These are phyloP conservation scores for Ascaphus truei DNA, from an alignment of 2,113 vertebrate genomes.

Conservation along the genomic window DNA sequence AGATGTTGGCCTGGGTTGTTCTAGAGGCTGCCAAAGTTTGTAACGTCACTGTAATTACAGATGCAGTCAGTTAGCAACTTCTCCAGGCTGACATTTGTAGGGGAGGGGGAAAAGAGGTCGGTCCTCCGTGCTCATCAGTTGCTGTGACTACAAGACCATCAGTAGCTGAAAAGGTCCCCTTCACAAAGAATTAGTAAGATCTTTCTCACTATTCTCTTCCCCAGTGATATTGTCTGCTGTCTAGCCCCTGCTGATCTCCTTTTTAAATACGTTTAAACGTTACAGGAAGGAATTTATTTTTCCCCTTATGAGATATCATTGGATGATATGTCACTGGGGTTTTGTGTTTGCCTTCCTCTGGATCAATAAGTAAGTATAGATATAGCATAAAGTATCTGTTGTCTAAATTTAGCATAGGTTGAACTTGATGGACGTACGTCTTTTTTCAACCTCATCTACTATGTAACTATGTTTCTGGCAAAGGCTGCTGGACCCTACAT, in stretches of 20 bases:
- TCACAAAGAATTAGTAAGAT: conserved; percentile 17
- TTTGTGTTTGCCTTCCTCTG: too few species aligned
- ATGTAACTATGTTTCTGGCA: too few species aligned
- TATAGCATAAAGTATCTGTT: too few species aligned
- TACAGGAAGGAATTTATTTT: too few species aligned
- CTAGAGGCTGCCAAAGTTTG: conserved; percentile 7
- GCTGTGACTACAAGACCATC: background rate
- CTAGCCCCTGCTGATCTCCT: conserved; percentile 15
- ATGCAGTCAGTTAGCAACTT: conserved; percentile 20
- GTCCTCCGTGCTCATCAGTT: conserved; percentile 11
- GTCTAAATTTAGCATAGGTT: too few species aligned
- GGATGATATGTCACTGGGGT: too few species aligned
- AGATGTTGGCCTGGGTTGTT: conserved; percentile 15
- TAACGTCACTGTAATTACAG: conserved; percentile 24
- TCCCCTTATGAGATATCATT: too few species aligned
- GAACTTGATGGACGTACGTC: too few species aligned
- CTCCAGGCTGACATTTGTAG: conserved; percentile 20
- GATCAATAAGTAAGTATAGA: too few species aligned
- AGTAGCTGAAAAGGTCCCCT: conserved; percentile 26
- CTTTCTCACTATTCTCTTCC: conserved; percentile 17
- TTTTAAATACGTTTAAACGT: conserved; percentile 22
- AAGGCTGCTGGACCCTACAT: conserved; percentile 9
- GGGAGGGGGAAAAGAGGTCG: background rate
- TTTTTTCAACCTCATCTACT: too few species aligned
- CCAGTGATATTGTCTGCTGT: conserved; percentile 21